phyloP scores from a whole-genome alignment of 2,888 invertebrate genomes.

The Charanyca ferruginea region DNA sequence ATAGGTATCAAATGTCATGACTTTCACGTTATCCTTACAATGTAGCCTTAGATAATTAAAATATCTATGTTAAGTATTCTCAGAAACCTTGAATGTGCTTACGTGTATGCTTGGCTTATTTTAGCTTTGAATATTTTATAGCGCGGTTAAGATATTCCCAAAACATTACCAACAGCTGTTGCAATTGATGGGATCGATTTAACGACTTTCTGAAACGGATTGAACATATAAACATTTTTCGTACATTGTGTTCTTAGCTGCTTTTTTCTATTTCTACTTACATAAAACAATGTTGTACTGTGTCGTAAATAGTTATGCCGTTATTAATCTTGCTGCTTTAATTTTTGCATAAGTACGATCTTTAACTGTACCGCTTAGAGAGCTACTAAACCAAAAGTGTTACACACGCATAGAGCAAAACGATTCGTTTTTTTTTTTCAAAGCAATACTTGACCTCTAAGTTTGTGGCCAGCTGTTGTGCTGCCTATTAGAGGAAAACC shows the following conservation, averaged over 20 bases:
- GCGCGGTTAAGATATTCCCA: conserved; percentile 49
- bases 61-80: conserved; percentile 4
- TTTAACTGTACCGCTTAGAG: conserved; percentile 37
- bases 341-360: conserved; percentile 45
- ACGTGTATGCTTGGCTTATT: conserved; percentile 43
- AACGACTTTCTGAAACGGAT: conserved; percentile 59
- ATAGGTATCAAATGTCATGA: conserved; percentile 1
- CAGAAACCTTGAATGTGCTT: conserved; percentile 47
- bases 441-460: neutral
- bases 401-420: conserved; percentile 30
- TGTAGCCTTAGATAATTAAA: conserved; percentile 12
- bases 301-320: conserved; percentile 40
- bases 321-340: conserved; percentile 30
- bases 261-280: conserved; percentile 31
- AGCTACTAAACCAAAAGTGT: conserved; percentile 36
- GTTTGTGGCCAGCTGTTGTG: neutral
- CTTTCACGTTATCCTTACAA: conserved; percentile 8
- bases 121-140: conserved; percentile 50
- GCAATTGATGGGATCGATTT: conserved; percentile 58
- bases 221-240: conserved; percentile 49
- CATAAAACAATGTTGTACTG: conserved; percentile 24
- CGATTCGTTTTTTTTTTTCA: conserved; percentile 9
- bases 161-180: conserved; percentile 52
- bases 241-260: conserved; percentile 25
- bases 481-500: conserved; percentile 1